Base-by-base conservation (phyloP, 2,888 invertebrate species). In the Eledona agricola region DNA sequence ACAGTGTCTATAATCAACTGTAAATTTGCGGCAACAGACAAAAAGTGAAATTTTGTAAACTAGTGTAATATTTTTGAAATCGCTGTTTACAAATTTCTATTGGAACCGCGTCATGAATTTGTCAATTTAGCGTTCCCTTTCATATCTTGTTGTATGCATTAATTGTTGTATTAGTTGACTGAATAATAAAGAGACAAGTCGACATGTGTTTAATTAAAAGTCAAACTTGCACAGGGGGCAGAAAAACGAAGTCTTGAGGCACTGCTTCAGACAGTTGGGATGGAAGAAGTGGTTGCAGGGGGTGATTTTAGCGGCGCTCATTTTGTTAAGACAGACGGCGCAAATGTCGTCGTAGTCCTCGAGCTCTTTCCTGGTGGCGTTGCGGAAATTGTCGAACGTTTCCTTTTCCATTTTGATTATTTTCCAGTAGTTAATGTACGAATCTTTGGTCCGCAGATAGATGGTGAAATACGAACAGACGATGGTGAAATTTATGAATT, bases 221-320 rank as follows among this genome's bases (percentile, higher is more conserved):
- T 37, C 12, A 0, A 23, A 78, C 64, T 90, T 88, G 74, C 90
- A 90, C 66, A 90, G 81, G 0, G 90, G 90, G 69, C 90, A 90
- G 58, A 83, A 79, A 63, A 86, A 83, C 4, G 85, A 85, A 2
- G 79, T 79, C 60, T 86, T 86, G 9, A 90, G 78, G 69, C 89
- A 89, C 57, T 83, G 81, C 51, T 89, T 79, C 11, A 90, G 76
- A 66, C 90, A 90, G 65, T 86, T 84, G 0, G 87, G 87, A 73
- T 90, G 90, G 76, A 90, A 90, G 67, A 86, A 81, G 71, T 90
- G 90, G 29, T 86, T 86, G 67, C 90, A 90, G 0, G 89, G 89
- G 0, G 90, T 90, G 22, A 89, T 83, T 28, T 88, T 79, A 0
- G 90, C 90, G 4, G 82, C 81, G 42, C 77, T 80, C 88, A 90